A percentile compares a stretch with the other conserved stretches of the same genome.
phyloP scores from a whole-genome alignment of 2,888 invertebrate species.

The Alitta virens region DNA sequence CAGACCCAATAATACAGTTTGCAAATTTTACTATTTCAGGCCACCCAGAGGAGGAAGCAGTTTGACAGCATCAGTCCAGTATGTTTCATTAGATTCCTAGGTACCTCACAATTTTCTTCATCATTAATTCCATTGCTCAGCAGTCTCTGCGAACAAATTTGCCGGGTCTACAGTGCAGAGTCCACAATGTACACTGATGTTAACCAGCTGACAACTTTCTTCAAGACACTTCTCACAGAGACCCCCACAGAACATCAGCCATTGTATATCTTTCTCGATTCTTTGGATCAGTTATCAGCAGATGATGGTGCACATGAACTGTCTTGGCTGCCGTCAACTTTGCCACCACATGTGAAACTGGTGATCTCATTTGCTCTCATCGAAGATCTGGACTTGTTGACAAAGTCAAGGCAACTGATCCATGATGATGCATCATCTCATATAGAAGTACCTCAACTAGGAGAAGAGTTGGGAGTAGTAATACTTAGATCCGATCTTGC shows the following conservation, averaged over 20 bases:
- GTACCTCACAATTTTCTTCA: constrained; percentile 11
- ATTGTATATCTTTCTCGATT: constrained; percentile 37
- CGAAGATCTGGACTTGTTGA: background rate
- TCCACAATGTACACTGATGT: background rate
- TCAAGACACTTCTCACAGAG: background rate
- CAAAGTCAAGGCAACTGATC: background rate
- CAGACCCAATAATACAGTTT: no score
- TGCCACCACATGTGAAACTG: constrained; percentile 33
- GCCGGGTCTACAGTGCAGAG: background rate
- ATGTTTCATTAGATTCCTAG: constrained; percentile 31
- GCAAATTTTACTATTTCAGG: no score
- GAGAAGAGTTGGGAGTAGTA: background rate
- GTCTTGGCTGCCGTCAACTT: constrained; percentile 32
- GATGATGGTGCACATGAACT: constrained; percentile 32
- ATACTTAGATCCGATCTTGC: background rate
- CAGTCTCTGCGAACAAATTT: background rate
- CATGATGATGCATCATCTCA: background rate
- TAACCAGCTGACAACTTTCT: background rate
- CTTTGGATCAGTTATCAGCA: constrained; percentile 36
- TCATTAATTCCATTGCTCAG: background rate
- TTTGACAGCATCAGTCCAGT: constrained; percentile 8
- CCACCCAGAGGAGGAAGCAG: no score
- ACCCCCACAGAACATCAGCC: constrained; percentile 29
- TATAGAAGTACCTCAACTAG: background rate
- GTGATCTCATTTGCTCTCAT: constrained; percentile 32